Percentiles rank a stretch among this genome's conserved stretches.
phyloP scores from a whole-genome alignment of 2,888 invertebrate species.

The Cephus pulcher region DNA sequence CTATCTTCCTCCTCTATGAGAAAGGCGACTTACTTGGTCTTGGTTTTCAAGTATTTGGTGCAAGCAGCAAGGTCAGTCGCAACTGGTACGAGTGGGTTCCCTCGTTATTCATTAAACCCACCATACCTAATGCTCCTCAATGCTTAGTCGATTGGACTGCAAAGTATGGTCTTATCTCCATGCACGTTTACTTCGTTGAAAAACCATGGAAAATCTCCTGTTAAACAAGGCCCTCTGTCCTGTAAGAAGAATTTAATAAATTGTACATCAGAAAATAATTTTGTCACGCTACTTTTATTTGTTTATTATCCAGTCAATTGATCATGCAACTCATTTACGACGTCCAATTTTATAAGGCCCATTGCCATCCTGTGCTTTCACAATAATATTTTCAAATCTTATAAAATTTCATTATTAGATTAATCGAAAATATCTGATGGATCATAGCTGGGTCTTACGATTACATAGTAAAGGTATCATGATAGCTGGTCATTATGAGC shows the following conservation, averaged over 20 bases:
- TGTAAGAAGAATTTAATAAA: too few species aligned
- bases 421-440: too few species aligned
- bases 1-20: slow-evolving; percentile 32
- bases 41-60: slow-evolving; percentile 34
- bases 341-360: too few species aligned
- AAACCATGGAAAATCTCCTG: slow-evolving; percentile 33
- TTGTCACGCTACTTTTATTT: too few species aligned
- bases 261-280: too few species aligned
- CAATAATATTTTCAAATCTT: too few species aligned
- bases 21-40: slow-evolving; percentile 29
- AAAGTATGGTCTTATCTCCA: slow-evolving; percentile 31
- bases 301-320: too few species aligned
- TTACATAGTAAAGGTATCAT: too few species aligned
- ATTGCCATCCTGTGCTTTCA: too few species aligned
- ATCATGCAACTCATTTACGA: too few species aligned
- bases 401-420: too few species aligned
- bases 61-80: slow-evolving; percentile 15
- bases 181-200: slow-evolving; percentile 36
- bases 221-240: background rate
- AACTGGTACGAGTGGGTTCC: slow-evolving; percentile 34
- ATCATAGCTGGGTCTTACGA: too few species aligned
- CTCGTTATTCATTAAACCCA: slow-evolving; percentile 17
- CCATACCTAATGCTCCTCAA: slow-evolving; percentile 30
- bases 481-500: slow-evolving; percentile 15
- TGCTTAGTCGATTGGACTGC: slow-evolving; percentile 31